Base-by-base conservation (phyloP, 1,140 invertebrate species). In the Ips typographus region DNA sequence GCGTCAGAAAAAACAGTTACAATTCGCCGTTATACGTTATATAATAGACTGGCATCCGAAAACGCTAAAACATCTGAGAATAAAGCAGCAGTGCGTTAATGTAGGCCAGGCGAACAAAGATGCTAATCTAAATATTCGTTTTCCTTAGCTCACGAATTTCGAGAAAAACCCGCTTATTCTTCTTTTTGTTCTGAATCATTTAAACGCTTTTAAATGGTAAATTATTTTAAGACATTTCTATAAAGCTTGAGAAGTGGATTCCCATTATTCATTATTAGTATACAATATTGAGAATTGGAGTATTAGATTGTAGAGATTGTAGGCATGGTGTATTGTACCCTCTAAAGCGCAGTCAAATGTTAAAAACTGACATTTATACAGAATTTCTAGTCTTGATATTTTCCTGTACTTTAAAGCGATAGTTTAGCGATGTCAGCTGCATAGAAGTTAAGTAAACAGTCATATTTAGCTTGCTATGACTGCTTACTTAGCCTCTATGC, bases 71-170 rank as follows among this genome's bases (percentile, higher is more conserved):
- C 49, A 37, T 41, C 62, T 64, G 62, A 52, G 62, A 64, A 64
- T 53, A 64, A 64, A 64, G 38, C 40, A 40, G 42, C 44, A 52
- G 39, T 37, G 4, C 8, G 39, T 2, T 64, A 64, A 64, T 53
- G 62, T 64, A 64, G 62, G 62, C 62, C 62, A 64, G 55, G 49
- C 62, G 49, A 55, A 64, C 62, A 64, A 64, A 64, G 62, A 64
- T 55, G 5, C 49, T 64, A 53, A 64, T 64, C 62, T 64, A 40
- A 64, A 64, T 64, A 64, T 55, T 53, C 62, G 55, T 64, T 64
- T 64, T 40, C 62, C 51, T 55, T 8, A 4, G 40, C 38, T 40
- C 38, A 64, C 62, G 62, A 6, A 55, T 52, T 64, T 22, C 42
- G 37, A 64, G 22, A 64, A 64, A 64, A 64, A 64, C 38, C 7